These are phyloP conservation scores for Rhadina sibilatrix DNA, from an alignment of 2,113 vertebrate genomes.

Conservation along the genomic window DNA sequence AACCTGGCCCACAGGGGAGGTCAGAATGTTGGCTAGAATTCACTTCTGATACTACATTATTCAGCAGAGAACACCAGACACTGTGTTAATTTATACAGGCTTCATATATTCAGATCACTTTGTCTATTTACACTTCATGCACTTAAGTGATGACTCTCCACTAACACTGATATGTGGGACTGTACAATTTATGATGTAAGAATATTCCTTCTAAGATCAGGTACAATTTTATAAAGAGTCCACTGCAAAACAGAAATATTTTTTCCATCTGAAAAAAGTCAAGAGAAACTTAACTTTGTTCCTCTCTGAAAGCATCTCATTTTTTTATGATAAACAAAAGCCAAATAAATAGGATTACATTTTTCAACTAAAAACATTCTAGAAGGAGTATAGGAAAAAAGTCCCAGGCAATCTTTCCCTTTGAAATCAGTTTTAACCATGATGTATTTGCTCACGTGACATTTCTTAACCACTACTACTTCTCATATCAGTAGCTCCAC, in stretches of 20 bases:
- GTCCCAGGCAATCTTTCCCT: background rate
- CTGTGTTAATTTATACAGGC: background rate
- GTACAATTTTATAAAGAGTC: background rate
- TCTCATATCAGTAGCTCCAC: background rate
- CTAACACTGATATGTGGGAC: background rate
- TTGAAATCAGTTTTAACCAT: background rate
- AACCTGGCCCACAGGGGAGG: background rate
- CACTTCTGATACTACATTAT: background rate
- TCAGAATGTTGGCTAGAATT: background rate
- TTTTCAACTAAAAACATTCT: background rate
- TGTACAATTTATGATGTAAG: background rate
- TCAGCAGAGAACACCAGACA: background rate
- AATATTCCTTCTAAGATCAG: background rate
- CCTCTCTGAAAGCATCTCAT: background rate
- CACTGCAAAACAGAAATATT: background rate
- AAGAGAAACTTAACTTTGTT: background rate
- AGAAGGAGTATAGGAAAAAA: background rate
- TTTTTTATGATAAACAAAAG: background rate
- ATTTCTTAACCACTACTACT: background rate
- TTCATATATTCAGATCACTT: background rate
- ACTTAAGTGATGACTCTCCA: background rate
- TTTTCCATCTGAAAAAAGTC: background rate
- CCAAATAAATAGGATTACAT: background rate
- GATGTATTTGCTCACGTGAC: background rate
- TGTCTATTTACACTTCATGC: background rate